Conservation (phyloP, 1,140 invertebrate genomes). For the Hetaerina americana region DNA sequence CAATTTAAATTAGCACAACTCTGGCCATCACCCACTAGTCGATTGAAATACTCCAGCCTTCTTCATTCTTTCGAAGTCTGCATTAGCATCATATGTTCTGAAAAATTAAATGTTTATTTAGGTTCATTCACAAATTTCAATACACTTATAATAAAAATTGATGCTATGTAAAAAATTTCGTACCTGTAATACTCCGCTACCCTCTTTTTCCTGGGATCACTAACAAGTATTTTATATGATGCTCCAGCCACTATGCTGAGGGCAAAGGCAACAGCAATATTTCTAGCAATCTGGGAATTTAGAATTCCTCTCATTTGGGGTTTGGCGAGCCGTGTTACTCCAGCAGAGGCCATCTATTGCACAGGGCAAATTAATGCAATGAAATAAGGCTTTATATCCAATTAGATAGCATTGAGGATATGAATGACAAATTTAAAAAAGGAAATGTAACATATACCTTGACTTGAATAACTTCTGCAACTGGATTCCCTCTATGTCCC, state of each 20-base stretch:
- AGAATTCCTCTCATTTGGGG: conserved; percentile 43
- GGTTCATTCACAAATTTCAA: conserved; percentile 4
- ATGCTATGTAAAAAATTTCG: conserved; percentile 10
- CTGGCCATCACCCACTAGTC: no score
- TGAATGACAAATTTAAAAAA: not conserved
- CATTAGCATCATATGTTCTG: conserved; percentile 34
- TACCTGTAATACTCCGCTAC: conserved; percentile 58
- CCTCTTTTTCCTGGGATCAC: conserved; percentile 37
- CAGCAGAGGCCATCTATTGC: conserved; percentile 19
- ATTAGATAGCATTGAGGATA: no score
- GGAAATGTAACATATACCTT: not conserved
- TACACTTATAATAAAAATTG: not conserved
- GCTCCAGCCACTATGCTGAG: conserved; percentile 29
- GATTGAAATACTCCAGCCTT: conserved; percentile 33
- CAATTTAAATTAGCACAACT: no score
- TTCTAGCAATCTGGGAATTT: conserved; percentile 36
- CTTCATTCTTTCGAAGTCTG: conserved; percentile 31
- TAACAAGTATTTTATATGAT: conserved; percentile 33
- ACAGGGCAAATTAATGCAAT: not conserved
- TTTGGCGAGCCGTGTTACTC: conserved; percentile 24
- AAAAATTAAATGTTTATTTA: conserved; percentile 17
- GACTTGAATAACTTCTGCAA: not conserved
- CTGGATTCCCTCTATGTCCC: no score
- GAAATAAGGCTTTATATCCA: not conserved
- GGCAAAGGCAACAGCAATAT: conserved; percentile 32